Conservation (phyloP, 2,113 vertebrate species). For the Pontoporia blainvillei region DNA sequence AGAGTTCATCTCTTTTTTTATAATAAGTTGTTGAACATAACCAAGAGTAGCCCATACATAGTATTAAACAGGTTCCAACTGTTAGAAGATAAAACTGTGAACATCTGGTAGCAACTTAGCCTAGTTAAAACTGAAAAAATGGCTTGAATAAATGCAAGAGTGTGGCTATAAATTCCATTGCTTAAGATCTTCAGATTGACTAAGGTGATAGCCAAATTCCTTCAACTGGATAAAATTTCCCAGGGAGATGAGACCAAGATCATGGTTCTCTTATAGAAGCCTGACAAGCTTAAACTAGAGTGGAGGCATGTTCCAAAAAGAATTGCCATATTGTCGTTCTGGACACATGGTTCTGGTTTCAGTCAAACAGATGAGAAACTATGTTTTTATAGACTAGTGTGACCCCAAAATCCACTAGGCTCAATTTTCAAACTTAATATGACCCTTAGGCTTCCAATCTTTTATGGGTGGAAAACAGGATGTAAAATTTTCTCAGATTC, state of each 20-base stretch:
- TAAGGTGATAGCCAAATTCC: not conserved
- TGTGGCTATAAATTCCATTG: not conserved
- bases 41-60: not conserved
- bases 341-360: not conserved
- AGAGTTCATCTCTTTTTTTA: not conserved
- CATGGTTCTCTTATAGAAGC: not conserved
- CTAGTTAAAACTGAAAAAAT: conserved; percentile 4
- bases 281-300: not conserved
- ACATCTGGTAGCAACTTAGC: not conserved
- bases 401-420: not conserved
- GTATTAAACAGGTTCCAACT: not conserved
- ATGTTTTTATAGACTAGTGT: not conserved
- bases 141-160: not conserved
- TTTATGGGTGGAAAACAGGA: not conserved
- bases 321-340: not conserved
- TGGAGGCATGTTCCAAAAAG: not conserved
- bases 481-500: not conserved
- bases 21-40: not conserved
- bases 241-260: not conserved
- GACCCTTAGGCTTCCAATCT: not conserved
- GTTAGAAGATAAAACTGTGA: not conserved
- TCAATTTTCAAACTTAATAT: not conserved
- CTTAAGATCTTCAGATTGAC: not conserved
- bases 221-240: not conserved
- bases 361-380: not conserved